Percentiles rank a stretch among this genome's conserved stretches.
Conservation (phyloP, 2,888 invertebrate species). For the Parascotia fuliginaria region DNA sequence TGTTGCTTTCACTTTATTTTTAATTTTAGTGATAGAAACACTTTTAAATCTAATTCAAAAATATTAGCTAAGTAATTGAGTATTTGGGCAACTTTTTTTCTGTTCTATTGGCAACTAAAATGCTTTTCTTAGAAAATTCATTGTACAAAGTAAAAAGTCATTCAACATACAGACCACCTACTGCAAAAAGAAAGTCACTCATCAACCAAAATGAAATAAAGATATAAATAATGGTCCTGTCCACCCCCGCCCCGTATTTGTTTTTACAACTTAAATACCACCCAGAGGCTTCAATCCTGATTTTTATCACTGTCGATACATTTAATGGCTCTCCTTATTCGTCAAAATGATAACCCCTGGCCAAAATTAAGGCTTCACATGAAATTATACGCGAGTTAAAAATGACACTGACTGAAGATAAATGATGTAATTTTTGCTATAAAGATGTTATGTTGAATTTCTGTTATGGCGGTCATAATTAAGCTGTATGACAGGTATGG, state of each 20-base stretch:
- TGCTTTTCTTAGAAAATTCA: no score
- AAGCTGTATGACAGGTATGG: conserved; percentile 54
- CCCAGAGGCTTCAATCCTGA: conserved; percentile 52
- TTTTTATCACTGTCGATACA: conserved; percentile 66
- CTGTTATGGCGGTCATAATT: conserved; percentile 59
- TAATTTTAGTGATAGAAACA: no score
- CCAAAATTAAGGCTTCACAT: conserved; percentile 41
- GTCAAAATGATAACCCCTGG: conserved; percentile 47
- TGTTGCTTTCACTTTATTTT: no score
- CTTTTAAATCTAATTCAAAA: no score
- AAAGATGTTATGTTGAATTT: conserved; percentile 67
- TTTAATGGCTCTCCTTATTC: conserved; percentile 67
- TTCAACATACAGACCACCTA: conserved; percentile 35
- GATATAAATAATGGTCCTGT: conserved; percentile 34
- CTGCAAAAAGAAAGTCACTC: conserved; percentile 21
- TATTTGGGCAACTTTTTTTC: no score
- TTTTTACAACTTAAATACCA: conserved; percentile 57
- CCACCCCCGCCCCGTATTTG: conserved; percentile 55
- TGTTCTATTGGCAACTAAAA: no score
- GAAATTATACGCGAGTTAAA: conserved; percentile 48
- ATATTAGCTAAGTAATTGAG: no score
- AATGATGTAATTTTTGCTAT: conserved; percentile 54
- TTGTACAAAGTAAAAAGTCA: no score
- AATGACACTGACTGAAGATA: conserved; percentile 41
- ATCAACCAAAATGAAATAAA: conserved; percentile 38